Conservation (phyloP, 2,113 vertebrate species). For the Hymenochirus boettgeri region DNA sequence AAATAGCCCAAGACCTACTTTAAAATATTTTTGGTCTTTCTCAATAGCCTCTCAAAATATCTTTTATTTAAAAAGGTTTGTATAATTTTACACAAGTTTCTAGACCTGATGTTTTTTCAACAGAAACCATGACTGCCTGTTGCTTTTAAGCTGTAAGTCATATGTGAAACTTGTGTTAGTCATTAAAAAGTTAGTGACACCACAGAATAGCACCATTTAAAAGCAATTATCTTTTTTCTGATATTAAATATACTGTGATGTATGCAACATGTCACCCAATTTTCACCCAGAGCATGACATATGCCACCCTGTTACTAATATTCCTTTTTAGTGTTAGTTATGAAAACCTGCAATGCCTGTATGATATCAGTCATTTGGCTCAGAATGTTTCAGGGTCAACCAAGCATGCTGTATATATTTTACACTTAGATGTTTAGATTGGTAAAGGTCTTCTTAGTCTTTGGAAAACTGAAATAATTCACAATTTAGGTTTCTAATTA, state of each 20-base stretch:
- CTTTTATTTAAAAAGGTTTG: too few species aligned
- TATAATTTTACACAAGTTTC: too few species aligned
- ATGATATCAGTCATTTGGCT: background rate
- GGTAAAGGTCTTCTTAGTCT: too few species aligned
- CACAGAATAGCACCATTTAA: slow-evolving; percentile 29
- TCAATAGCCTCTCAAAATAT: too few species aligned
- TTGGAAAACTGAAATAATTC: too few species aligned
- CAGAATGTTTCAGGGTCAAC: background rate
- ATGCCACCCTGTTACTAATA: slow-evolving; percentile 25
- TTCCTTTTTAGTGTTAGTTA: background rate
- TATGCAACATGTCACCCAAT: slow-evolving; percentile 31
- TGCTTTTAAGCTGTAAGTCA: background rate
- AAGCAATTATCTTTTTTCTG: slow-evolving; percentile 27
- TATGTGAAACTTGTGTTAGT: background rate
- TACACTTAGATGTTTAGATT: background rate
- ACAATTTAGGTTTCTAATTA: too few species aligned
- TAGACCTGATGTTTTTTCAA: too few species aligned
- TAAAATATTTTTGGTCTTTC: too few species aligned
- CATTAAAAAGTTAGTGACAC: slow-evolving; percentile 10
- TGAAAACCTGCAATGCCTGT: background rate
- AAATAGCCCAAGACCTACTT: too few species aligned
- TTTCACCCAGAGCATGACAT: slow-evolving; percentile 34
- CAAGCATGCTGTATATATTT: background rate
- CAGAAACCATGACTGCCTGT: too few species aligned
- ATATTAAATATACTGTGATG: slow-evolving; percentile 23